Conservation (phyloP, 1,140 invertebrate genomes). For the Aethina tumida region DNA sequence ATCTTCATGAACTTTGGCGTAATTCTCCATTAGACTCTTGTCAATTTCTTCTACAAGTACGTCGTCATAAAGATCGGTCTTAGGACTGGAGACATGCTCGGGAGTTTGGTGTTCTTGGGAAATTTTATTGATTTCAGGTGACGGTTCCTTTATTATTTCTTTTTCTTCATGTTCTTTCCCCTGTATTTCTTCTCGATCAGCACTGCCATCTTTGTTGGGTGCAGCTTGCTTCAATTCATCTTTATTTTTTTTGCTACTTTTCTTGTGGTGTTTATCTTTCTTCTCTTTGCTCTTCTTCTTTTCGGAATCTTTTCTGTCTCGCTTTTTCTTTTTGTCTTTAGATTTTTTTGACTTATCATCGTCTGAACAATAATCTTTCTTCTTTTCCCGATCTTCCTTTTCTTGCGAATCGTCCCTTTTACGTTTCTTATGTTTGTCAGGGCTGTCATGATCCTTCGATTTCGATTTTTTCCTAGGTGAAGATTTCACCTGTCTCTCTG, state of each 20-base stretch:
- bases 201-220: conserved; percentile 35
- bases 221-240: conserved; percentile 41
- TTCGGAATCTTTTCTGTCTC: conserved; percentile 43
- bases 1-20: conserved; percentile 22
- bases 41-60: conserved; percentile 29
- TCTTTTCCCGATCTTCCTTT: conserved; percentile 38
- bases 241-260: conserved; percentile 40
- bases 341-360: conserved; percentile 40
- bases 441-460: conserved; percentile 32
- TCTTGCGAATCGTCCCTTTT: conserved; percentile 18
- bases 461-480: conserved; percentile 21
- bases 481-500: conserved; percentile 19
- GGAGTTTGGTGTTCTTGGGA: conserved; percentile 30
- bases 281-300: conserved; percentile 41
- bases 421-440: conserved; percentile 25
- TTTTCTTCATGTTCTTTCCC: conserved; percentile 4
- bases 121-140: too few species aligned
- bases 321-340: conserved; percentile 45
- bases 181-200: conserved; percentile 6
- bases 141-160: conserved; percentile 22
- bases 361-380: conserved; percentile 33
- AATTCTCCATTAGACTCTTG: conserved; percentile 29
- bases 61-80: conserved; percentile 33
- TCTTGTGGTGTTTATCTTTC: conserved; percentile 39
- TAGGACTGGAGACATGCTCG: conserved; percentile 8